phyloP scores from a whole-genome alignment of 2,797 vertebrate species.

The Sylvilagus floridanus region DNA sequence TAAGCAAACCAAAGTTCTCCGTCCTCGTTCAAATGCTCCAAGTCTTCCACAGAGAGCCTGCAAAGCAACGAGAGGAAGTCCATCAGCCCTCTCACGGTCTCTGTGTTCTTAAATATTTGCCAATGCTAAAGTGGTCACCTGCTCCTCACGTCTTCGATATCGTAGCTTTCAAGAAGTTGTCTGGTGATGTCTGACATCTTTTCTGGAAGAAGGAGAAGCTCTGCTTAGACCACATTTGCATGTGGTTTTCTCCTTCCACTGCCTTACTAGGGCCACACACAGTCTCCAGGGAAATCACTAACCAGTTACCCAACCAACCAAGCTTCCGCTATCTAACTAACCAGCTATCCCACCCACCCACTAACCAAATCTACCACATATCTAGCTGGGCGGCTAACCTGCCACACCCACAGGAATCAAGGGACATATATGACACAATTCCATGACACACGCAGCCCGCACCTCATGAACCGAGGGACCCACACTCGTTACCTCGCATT shows the following conservation, averaged over 20 bases:
- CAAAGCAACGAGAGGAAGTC: slow-evolving; percentile 25
- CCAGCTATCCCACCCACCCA: background rate
- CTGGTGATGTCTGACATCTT: slow-evolving; percentile 93
- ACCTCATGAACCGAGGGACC: background rate
- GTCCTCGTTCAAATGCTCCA: slow-evolving; percentile 92
- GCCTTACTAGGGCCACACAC: background rate
- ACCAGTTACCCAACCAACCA: background rate
- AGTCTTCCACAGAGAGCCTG: slow-evolving; percentile 91
- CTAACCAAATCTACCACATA: background rate
- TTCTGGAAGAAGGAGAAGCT: slow-evolving; percentile 85
- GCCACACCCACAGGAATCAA: no score
- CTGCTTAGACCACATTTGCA: background rate
- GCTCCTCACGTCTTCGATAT: slow-evolving; percentile 91
- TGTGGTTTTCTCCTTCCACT: background rate
- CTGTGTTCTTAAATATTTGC: background rate
- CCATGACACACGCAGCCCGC: accelerated
- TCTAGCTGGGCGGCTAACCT: no score
- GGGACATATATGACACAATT: background rate
- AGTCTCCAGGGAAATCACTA: background rate
- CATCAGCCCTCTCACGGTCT: background rate
- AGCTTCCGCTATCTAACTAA: background rate
- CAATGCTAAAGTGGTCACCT: slow-evolving; percentile 87
- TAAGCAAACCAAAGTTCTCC: slow-evolving; percentile 94
- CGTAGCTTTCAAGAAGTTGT: slow-evolving; percentile 93
- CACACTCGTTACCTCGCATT: slow-evolving; percentile 90